phyloP scores from a whole-genome alignment of 2,797 vertebrate species.

The Sebastes nivosus region DNA sequence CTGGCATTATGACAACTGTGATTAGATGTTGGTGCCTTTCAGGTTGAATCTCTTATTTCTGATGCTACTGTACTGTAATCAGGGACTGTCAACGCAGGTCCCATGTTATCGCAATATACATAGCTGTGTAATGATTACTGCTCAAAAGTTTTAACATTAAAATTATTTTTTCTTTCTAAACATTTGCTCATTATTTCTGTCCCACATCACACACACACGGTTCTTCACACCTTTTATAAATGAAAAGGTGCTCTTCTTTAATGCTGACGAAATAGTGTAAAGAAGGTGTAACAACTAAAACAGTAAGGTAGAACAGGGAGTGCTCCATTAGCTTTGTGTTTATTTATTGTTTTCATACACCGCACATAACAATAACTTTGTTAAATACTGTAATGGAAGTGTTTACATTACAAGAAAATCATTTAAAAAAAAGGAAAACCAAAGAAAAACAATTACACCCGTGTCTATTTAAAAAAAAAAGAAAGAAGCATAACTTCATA shows the following conservation, averaged over 20 bases:
- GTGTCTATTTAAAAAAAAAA: conserved; percentile 58
- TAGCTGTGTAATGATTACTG: conserved; percentile 60
- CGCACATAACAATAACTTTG: conserved; percentile 81
- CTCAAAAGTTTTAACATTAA: conserved; percentile 72
- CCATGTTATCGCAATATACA: conserved; percentile 57
- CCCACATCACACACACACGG: not conserved
- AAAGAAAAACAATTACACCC: conserved; percentile 42
- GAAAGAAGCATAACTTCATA: conserved; percentile 32
- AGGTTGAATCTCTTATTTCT: conserved; percentile 60
- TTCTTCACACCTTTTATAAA: not conserved
- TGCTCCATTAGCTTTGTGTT: conserved; percentile 73
- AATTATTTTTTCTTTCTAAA: conserved; percentile 55
- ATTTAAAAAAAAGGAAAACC: conserved; percentile 35
- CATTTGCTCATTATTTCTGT: not conserved
- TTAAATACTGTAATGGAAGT: conserved; percentile 83
- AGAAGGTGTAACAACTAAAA: not conserved
- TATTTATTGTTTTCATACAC: conserved; percentile 82
- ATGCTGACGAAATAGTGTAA: not conserved
- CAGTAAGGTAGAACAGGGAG: not conserved
- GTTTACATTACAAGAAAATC: conserved; percentile 73
- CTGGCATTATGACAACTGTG: conserved; percentile 65
- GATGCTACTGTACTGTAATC: conserved; percentile 72
- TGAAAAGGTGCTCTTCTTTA: not conserved
- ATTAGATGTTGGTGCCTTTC: conserved; percentile 77
- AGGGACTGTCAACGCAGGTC: conserved; percentile 59